Conservation (phyloP, 2,113 vertebrate species). For the Pedionomus torquatus region DNA sequence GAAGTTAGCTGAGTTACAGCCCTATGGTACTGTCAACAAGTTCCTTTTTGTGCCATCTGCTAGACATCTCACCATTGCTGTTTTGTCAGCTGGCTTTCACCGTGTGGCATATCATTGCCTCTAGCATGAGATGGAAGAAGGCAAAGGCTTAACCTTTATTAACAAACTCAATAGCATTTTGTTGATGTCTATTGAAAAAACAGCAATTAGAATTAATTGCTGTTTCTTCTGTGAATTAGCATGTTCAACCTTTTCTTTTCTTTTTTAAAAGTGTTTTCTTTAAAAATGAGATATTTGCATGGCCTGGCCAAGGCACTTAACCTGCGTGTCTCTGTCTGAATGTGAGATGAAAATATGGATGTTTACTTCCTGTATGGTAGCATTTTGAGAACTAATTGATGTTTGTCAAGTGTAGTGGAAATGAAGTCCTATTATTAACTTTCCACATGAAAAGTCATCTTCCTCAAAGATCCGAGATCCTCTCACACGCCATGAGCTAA, state of each 20-base stretch:
- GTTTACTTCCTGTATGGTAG: background rate
- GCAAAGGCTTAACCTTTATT: background rate
- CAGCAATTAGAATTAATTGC: background rate
- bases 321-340: background rate
- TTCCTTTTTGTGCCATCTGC: background rate
- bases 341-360: background rate
- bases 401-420: background rate
- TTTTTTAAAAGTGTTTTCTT: background rate
- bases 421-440: background rate
- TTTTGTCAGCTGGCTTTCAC: conserved; percentile 1
- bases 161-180: background rate
- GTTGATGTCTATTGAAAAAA: background rate
- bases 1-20: background rate
- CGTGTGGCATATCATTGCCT: background rate
- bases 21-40: background rate
- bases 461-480: background rate
- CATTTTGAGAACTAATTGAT: background rate
- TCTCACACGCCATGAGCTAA: background rate
- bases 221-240: background rate
- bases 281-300: background rate
- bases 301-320: background rate
- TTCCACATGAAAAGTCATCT: background rate
- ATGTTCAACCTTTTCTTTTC: background rate
- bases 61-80: background rate
- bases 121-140: background rate